These are phyloP conservation scores for Oreochromis spilurus DNA, from an alignment of 2,113 vertebrate species.

Conservation along the genomic window DNA sequence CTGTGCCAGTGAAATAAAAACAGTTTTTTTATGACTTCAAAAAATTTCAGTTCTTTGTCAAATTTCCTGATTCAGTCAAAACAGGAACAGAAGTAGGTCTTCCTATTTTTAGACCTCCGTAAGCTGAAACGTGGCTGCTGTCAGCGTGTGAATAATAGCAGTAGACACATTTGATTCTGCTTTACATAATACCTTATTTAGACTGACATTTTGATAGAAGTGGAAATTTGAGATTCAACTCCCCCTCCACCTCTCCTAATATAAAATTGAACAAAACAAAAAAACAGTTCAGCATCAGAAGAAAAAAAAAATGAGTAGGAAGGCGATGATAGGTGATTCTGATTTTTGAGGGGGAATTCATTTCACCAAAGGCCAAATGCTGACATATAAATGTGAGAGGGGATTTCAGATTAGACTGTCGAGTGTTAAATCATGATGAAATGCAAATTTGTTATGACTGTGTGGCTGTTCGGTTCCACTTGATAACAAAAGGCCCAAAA, in stretches of 20 bases:
- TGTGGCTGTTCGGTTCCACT: not conserved
- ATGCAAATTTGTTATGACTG: not conserved
- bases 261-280: not conserved
- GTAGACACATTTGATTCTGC: not conserved
- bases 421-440: not conserved
- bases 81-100: not conserved
- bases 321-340: not conserved
- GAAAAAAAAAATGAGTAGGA: not conserved
- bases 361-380: not conserved
- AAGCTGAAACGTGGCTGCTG: not conserved
- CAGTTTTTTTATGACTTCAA: not conserved
- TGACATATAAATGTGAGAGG: not conserved
- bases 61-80: not conserved
- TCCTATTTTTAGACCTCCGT: slow-evolving; percentile 1
- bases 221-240: not conserved
- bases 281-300: not conserved
- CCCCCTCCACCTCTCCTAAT: not conserved
- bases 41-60: slow-evolving; percentile 30
- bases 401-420: not conserved
- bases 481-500: not conserved
- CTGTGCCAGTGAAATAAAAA: not conserved
- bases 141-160: not conserved
- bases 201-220: not conserved
- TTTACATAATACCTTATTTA: not conserved
- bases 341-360: slow-evolving; percentile 12